Percentiles rank a stretch among this genome's conserved stretches.
These are phyloP conservation scores for Merops nubicus DNA, from an alignment of 2,113 vertebrate genomes.

Conservation along the genomic window DNA sequence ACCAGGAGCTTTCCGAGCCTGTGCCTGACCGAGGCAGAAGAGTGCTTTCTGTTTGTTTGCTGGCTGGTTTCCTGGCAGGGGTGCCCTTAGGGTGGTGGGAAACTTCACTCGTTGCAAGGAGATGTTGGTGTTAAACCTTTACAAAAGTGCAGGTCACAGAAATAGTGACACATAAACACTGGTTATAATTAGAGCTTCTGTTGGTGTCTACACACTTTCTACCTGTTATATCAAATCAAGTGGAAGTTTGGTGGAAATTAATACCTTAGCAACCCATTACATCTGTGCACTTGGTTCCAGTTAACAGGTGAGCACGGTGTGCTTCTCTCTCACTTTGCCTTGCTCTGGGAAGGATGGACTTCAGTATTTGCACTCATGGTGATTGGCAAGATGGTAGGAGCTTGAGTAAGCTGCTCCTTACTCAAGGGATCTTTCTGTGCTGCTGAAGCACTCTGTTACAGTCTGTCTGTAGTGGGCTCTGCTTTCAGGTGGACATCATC, in stretches of 20 bases:
- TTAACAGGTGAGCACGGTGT: neutral
- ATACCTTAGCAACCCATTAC: neutral
- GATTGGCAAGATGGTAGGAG: too few species aligned
- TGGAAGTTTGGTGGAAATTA: neutral
- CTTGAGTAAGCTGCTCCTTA: neutral
- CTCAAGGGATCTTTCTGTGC: neutral
- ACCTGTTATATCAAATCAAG: neutral
- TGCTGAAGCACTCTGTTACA: too few species aligned
- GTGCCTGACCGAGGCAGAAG: neutral
- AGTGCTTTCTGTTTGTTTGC: neutral
- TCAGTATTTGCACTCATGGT: rapidly evolving
- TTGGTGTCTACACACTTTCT: neutral
- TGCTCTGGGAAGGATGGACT: neutral
- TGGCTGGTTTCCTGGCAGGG: neutral
- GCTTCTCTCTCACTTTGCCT: neutral
- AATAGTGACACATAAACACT: neutral
- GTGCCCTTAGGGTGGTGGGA: neutral
- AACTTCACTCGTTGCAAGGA: neutral
- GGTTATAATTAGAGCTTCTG: neutral
- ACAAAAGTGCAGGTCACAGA: neutral
- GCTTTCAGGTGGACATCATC: neutral
- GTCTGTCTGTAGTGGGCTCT: neutral
- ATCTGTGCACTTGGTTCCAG: neutral
- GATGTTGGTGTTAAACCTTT: neutral
- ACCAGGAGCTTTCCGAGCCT: neutral